Evolutionary conservation across 1,140 invertebrate species (phyloP).

Genomic region (Caenorhabditis remanei): DNA sequence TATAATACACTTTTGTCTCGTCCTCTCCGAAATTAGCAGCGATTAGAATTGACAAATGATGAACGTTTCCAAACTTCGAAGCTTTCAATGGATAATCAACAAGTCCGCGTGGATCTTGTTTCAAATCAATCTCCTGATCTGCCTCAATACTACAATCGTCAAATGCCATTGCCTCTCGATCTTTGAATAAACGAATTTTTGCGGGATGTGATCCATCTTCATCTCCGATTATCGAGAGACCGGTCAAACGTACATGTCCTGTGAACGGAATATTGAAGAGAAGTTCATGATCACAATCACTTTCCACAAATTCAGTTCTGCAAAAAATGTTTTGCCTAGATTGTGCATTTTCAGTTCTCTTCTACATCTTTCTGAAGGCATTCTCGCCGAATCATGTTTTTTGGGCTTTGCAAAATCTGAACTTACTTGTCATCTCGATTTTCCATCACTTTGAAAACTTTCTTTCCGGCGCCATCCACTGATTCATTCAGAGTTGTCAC

Average conservation of each 20-base stretch:
- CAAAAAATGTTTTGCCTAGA: neutral
- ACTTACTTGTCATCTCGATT: conserved; percentile 57
- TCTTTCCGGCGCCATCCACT: conserved; percentile 36
- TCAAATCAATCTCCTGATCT: conserved; percentile 62
- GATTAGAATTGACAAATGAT: conserved; percentile 54
- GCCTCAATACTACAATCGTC: conserved; percentile 59
- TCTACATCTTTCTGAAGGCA: no score
- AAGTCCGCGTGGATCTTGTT: conserved; percentile 56
- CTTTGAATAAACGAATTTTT: conserved; percentile 57
- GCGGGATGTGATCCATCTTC: conserved; percentile 57
- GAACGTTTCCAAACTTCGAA: conserved; percentile 56
- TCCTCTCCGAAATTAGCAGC: conserved; percentile 59
- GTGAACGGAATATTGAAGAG: conserved; percentile 65
- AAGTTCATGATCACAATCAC: conserved; percentile 60
- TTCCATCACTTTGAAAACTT: conserved; percentile 58
- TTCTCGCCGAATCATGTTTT: no score
- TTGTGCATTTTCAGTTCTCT: no score
- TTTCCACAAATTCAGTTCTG: conserved; percentile 53
- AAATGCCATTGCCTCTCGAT: conserved; percentile 59
- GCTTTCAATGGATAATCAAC: conserved; percentile 64
- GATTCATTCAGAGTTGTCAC: conserved; percentile 60
- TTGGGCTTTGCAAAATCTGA: neutral
- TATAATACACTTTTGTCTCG: conserved; percentile 56
- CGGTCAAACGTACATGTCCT: conserved; percentile 52
- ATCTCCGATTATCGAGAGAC: conserved; percentile 58